These are phyloP conservation scores for Trinorchestia longiramus DNA, from an alignment of 1,140 invertebrate genomes.

Conservation along the genomic window DNA sequence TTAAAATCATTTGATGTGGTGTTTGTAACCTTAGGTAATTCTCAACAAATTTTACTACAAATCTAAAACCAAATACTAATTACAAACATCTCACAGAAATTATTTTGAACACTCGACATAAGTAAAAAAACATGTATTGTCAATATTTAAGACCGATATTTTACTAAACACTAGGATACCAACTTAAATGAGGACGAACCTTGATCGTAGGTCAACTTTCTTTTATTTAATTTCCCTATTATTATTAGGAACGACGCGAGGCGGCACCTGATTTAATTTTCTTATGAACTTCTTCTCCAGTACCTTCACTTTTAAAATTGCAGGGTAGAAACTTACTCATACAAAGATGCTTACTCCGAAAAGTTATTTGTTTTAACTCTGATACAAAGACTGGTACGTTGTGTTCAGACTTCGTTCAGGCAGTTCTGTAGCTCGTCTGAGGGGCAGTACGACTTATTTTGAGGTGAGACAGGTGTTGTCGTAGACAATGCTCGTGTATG, in stretches of 20 bases:
- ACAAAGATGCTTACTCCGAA: neutral
- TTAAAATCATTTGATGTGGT: too few species aligned
- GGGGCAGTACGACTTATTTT: neutral
- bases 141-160: too few species aligned
- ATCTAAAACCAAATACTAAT: too few species aligned
- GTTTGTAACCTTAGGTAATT: too few species aligned
- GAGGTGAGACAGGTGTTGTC: neutral
- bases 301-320: neutral
- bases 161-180: too few species aligned
- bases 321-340: too few species aligned
- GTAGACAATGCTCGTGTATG: neutral
- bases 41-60: too few species aligned
- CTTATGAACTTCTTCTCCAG: neutral
- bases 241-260: neutral
- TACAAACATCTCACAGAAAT: too few species aligned
- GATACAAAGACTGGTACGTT: neutral
- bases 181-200: neutral
- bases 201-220: neutral
- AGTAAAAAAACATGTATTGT: too few species aligned
- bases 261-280: neutral
- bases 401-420: neutral
- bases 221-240: neutral
- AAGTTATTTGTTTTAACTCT: neutral
- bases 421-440: neutral
- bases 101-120: too few species aligned